phyloP scores from a whole-genome alignment of 2,797 vertebrate genomes.

The Pseudomugil tenellus region DNA sequence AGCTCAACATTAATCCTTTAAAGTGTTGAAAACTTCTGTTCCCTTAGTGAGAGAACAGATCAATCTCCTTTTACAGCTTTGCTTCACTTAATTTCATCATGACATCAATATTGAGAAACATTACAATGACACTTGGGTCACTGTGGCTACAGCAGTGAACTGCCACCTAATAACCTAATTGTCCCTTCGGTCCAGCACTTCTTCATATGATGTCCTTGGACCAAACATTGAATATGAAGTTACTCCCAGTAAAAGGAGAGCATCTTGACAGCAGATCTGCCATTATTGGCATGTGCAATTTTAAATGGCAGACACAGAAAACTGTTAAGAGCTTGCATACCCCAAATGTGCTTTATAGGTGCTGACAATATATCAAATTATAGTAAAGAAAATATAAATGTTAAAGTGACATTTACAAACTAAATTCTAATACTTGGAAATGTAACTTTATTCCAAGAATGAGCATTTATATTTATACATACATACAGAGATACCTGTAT shows the following conservation, averaged over 20 bases:
- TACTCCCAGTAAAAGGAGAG: not conserved
- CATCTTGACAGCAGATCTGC: not conserved
- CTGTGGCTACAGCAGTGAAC: not conserved
- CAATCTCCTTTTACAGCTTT: not conserved
- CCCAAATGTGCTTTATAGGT: not conserved
- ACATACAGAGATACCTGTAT: no score
- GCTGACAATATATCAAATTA: not conserved
- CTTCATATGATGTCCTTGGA: not conserved
- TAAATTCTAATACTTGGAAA: no score
- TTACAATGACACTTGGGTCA: not conserved
- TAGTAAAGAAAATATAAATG: not conserved
- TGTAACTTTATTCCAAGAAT: no score
- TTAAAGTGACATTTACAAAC: not conserved
- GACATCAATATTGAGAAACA: conserved; percentile 1
- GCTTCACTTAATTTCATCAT: not conserved
- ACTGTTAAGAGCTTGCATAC: no score
- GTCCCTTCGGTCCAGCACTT: not conserved
- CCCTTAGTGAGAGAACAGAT: not conserved
- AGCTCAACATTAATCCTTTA: not conserved
- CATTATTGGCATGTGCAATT: not conserved
- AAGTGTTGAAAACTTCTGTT: not conserved
- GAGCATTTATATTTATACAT: no score
- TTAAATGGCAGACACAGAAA: conserved; percentile 2
- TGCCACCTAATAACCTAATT: not conserved
- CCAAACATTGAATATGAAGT: not conserved